These are phyloP conservation scores for Acanthochromis polyacanthus DNA, from an alignment of 2,113 vertebrate genomes.

Conservation along the genomic window DNA sequence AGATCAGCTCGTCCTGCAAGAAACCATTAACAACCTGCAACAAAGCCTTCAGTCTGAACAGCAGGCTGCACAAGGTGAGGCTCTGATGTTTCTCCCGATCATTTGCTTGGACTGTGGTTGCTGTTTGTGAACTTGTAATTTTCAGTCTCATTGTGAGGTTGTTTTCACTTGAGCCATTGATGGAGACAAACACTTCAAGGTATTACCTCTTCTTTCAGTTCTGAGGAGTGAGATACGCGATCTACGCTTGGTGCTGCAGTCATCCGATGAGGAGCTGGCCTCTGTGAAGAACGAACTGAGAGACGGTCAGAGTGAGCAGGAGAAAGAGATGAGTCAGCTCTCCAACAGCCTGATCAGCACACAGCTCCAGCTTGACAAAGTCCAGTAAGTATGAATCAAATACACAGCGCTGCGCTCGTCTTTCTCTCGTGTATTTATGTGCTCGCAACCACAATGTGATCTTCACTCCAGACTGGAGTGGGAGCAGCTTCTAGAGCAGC, in stretches of 20 bases:
- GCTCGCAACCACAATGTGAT: neutral
- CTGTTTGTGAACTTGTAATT: too few relatives aligned
- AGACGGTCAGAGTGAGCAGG: constrained; percentile 81
- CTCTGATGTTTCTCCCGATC: neutral
- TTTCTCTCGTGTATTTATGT: neutral
- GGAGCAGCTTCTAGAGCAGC: constrained; percentile 91
- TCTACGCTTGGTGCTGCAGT: constrained; percentile 93
- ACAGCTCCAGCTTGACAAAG: constrained; percentile 91
- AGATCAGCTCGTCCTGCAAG: constrained; percentile 84
- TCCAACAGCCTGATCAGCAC: constrained; percentile 89
- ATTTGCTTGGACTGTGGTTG: too few relatives aligned
- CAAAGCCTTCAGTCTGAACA: constrained; percentile 85
- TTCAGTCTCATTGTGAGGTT: too few relatives aligned
- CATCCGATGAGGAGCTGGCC: constrained; percentile 93
- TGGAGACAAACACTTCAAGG: neutral
- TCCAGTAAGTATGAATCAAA: constrained; percentile 84
- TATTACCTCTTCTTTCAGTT: constrained; percentile 80
- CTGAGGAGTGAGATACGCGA: constrained; percentile 92
- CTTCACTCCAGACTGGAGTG: constrained; percentile 87
- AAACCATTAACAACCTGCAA: constrained; percentile 83
- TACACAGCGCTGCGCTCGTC: neutral
- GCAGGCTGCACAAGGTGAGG: constrained; percentile 81
- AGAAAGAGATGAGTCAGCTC: constrained; percentile 87
- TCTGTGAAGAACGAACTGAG: constrained; percentile 85
- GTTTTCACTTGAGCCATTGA: neutral